A percentile compares a stretch with the other conserved stretches of the same genome.
Conservation (phyloP, 2,797 vertebrate species). For the Notolabrus celidotus region DNA sequence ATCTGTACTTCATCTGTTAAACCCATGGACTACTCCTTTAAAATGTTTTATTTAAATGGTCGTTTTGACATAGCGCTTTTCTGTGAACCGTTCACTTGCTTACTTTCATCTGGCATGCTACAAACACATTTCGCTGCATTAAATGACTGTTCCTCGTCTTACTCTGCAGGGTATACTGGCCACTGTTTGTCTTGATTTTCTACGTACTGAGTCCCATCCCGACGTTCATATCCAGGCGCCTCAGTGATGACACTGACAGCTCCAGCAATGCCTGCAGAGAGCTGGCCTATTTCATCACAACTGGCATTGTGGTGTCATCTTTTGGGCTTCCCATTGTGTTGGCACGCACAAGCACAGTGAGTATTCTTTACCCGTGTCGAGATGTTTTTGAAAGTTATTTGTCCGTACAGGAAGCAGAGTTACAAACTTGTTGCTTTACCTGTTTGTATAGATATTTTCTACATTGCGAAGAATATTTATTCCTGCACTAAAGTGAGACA, state of each 20-base stretch:
- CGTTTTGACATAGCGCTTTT: neutral
- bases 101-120: neutral
- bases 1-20: neutral
- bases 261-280: slow-evolving; percentile 95
- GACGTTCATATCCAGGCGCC: slow-evolving; percentile 90
- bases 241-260: slow-evolving; percentile 90
- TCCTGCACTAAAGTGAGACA: neutral
- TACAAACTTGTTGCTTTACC: neutral
- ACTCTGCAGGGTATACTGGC: slow-evolving; percentile 91
- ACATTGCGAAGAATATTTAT: neutral
- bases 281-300: slow-evolving; percentile 94
- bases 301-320: slow-evolving; percentile 95
- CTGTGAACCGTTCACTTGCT: neutral
- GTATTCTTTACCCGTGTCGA: slow-evolving; percentile 67
- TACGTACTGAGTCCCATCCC: slow-evolving; percentile 93
- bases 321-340: slow-evolving; percentile 94
- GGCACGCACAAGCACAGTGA: slow-evolving; percentile 88
- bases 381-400: neutral
- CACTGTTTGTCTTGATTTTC: slow-evolving; percentile 94
- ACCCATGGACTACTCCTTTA: neutral
- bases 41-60: neutral
- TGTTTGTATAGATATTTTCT: neutral
- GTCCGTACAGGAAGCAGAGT: neutral
- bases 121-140: neutral
- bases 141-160: slow-evolving; percentile 1